These are phyloP conservation scores for Eueremaeus valkanovi DNA, from an alignment of 2,888 invertebrate species.

Conservation along the genomic window DNA sequence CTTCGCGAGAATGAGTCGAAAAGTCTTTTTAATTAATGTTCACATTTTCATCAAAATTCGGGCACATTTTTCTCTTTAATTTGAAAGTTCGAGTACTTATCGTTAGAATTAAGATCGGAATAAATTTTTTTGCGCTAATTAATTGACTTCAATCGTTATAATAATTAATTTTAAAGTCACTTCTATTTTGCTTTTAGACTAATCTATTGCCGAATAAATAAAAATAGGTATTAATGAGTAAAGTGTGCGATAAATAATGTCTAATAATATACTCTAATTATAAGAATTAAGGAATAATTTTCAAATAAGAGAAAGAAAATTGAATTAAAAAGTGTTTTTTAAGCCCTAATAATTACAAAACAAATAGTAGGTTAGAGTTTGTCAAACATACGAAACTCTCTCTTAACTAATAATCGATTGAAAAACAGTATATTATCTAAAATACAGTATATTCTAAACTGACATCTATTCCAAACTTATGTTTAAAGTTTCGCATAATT, in stretches of 20 bases:
- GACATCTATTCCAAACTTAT: not conserved
- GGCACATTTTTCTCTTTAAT: not conserved
- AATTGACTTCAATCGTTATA: not conserved
- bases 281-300: not conserved
- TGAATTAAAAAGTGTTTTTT: not conserved
- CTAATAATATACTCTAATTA: not conserved
- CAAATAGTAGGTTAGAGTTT: not conserved
- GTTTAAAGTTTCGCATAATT: not conserved
- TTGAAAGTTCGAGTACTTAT: not conserved
- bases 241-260: too few species aligned
- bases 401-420: not conserved
- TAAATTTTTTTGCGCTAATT: not conserved
- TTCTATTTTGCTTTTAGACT: too few species aligned
- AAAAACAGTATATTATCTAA: not conserved
- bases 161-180: too few species aligned
- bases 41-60: not conserved
- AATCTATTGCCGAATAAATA: too few species aligned
- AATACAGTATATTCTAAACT: not conserved
- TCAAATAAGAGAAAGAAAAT: not conserved
- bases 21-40: slow-evolving; percentile 3
- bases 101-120: not conserved
- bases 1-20: not conserved
- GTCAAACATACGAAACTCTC: not conserved
- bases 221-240: too few species aligned
- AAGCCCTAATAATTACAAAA: not conserved